These are phyloP conservation scores for Diarsia brunnea DNA, from an alignment of 2,888 invertebrate genomes.

Conservation along the genomic window DNA sequence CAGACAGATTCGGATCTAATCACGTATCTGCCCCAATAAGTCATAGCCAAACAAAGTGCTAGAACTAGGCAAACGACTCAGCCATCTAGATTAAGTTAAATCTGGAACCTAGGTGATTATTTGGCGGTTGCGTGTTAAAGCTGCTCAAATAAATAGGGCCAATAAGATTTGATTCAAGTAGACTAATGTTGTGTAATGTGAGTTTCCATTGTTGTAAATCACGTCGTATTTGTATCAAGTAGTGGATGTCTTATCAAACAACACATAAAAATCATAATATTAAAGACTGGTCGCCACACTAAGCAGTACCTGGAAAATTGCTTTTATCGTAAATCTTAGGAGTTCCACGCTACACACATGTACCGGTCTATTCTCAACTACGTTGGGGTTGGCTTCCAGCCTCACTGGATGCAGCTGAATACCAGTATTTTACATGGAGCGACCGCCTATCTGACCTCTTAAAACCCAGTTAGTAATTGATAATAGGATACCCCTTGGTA, in stretches of 20 bases:
- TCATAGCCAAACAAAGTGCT: constrained; percentile 30
- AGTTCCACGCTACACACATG: background rate
- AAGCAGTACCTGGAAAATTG: background rate
- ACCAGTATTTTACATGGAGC: too few relatives aligned
- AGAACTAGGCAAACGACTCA: constrained; percentile 10
- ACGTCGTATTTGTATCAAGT: background rate
- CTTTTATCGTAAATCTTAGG: background rate
- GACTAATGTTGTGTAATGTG: background rate
- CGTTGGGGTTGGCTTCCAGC: too few relatives aligned
- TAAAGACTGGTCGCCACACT: background rate
- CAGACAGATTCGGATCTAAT: constrained; percentile 28
- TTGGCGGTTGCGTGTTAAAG: constrained; percentile 25
- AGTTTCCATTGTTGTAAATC: background rate
- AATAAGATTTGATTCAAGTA: background rate
- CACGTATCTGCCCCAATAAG: constrained; percentile 18
- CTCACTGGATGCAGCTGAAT: too few relatives aligned
- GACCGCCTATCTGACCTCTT: too few relatives aligned
- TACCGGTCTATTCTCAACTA: too few relatives aligned
- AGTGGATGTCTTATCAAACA: background rate
- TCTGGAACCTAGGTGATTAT: constrained; percentile 24
- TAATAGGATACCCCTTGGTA: too few relatives aligned
- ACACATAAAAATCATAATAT: background rate
- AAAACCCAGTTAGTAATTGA: too few relatives aligned
- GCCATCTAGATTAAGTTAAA: constrained; percentile 27
- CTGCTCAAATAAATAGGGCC: constrained; percentile 12